phyloP scores from a whole-genome alignment of 2,888 invertebrate species.

The Sabatieria punctata region DNA sequence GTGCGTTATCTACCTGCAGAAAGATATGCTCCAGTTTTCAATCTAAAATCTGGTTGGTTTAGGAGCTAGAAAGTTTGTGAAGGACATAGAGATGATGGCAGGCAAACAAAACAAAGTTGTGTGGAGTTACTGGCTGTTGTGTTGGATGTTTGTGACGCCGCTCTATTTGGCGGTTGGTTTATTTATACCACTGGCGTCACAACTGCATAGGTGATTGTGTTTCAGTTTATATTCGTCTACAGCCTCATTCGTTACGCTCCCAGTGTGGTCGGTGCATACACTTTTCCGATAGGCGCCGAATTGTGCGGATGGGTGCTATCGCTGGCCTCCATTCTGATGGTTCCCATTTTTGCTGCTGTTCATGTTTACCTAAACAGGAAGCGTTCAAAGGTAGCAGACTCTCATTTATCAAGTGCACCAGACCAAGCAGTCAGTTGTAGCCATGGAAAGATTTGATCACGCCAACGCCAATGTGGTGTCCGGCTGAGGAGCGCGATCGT shows the following conservation, averaged over 20 bases:
- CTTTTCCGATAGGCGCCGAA: neutral
- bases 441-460: no score
- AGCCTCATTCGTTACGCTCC: neutral
- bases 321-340: neutral
- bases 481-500: no score
- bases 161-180: conserved; percentile 15
- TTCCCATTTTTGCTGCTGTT: neutral
- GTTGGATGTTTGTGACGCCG: conserved; percentile 9
- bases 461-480: no score
- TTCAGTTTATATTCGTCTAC: neutral
- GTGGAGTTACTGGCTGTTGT: conserved; percentile 8
- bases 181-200: no score
- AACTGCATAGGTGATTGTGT: no score
- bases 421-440: no score
- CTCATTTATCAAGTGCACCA: no score
- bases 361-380: no score
- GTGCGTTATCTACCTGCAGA: neutral
- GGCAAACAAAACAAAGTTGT: conserved; percentile 2
- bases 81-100: conserved; percentile 10
- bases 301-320: conserved; percentile 1
- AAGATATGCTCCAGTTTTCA: neutral
- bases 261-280: neutral
- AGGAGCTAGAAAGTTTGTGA: conserved; percentile 8
- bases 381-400: no score
- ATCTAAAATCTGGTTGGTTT: neutral